A percentile compares a stretch with the other conserved stretches of the same genome.
phyloP scores from a whole-genome alignment of 2,797 vertebrate species.

The Sebastes cheni region DNA sequence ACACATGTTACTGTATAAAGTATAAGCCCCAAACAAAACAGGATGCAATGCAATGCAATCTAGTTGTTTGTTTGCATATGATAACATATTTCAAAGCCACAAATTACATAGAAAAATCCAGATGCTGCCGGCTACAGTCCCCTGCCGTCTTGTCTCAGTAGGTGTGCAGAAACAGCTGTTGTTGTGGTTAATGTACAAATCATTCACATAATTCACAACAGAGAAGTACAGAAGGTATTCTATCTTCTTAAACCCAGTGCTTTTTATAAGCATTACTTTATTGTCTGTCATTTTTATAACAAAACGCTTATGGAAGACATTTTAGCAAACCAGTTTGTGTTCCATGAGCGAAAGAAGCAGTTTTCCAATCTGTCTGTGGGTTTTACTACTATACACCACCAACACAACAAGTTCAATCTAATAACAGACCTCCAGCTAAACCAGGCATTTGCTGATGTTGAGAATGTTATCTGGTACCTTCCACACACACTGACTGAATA shows the following conservation, averaged over 20 bases:
- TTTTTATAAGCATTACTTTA: background rate
- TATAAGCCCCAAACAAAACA: slow-evolving; percentile 7
- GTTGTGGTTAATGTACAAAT: background rate
- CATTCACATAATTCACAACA: background rate
- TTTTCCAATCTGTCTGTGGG: background rate
- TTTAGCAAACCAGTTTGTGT: background rate
- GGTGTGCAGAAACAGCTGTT: background rate
- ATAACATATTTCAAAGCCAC: background rate
- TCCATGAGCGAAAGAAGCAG: background rate
- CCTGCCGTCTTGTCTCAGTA: background rate
- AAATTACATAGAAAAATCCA: background rate
- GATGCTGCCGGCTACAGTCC: background rate
- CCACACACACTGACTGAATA: background rate
- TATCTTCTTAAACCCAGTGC: background rate
- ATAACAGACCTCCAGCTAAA: background rate
- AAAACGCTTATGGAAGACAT: background rate
- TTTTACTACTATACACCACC: background rate
- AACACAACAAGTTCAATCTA: background rate
- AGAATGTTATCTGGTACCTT: background rate
- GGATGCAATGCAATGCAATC: background rate
- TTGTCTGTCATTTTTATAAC: background rate
- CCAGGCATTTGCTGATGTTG: too few species aligned
- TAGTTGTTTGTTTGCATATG: background rate
- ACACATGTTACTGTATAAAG: background rate
- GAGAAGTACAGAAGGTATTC: background rate